Conservation (phyloP, 2,888 invertebrate genomes). For the Petrophora chlorosata region DNA sequence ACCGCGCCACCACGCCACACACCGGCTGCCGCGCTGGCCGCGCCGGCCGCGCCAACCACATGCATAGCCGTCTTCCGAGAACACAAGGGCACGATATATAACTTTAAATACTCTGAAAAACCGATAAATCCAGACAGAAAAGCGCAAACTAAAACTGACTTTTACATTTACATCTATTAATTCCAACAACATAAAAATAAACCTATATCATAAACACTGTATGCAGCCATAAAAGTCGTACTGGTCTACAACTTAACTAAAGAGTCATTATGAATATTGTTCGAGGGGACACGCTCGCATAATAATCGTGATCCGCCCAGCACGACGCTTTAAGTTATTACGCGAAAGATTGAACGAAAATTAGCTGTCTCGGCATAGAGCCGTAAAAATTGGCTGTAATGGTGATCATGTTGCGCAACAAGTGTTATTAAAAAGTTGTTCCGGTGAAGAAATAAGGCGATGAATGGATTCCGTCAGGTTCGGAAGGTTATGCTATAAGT, state of each 20-base stretch:
- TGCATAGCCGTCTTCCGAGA: background rate
- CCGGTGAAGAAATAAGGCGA: constrained; percentile 14
- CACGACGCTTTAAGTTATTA: constrained; percentile 69
- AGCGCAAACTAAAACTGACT: too few relatives aligned
- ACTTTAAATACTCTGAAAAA: too few relatives aligned
- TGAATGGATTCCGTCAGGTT: constrained; percentile 56
- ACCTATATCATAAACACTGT: constrained; percentile 48
- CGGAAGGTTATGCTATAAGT: constrained; percentile 59
- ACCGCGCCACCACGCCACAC: too few relatives aligned
- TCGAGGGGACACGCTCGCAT: constrained; percentile 57
- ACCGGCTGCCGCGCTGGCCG: constrained; percentile 27
- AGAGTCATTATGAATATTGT: constrained; percentile 58
- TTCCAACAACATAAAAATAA: constrained; percentile 47
- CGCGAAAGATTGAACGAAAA: constrained; percentile 67
- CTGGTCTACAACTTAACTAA: constrained; percentile 53
- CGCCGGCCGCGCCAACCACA: constrained; percentile 15
- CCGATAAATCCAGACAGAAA: too few relatives aligned
- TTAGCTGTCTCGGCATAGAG: constrained; percentile 59
- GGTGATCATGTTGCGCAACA: constrained; percentile 44
- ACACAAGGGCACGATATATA: too few relatives aligned
- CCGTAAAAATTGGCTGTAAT: constrained; percentile 57
- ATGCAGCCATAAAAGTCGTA: constrained; percentile 51
- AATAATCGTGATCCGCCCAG: constrained; percentile 71
- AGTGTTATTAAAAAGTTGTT: constrained; percentile 45
- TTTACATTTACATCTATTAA: constrained; percentile 11